Evolutionary conservation across 37 sponge, comb jelly and placozoan genomes (phyloP), one percentile per base, ranked within the genome.

Genomic region (Aplysina aerophoba): DNA sequence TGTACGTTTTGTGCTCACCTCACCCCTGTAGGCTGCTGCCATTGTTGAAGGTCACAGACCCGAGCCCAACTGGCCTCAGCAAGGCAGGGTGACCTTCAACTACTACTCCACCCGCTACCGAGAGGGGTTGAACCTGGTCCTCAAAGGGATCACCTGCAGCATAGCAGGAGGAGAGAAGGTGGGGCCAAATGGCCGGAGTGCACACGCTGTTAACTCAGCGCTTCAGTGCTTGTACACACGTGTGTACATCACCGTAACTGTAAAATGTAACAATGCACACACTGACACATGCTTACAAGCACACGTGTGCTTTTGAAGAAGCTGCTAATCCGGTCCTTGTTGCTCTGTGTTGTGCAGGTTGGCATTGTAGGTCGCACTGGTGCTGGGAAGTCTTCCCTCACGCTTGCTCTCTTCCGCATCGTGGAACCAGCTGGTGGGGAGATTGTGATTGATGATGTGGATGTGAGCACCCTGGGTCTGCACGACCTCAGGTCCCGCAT

Each of bases 351-450:
- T 44, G 50, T 44, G 21, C 79, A 96, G 97, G 83, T 97, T 83
- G 98, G 96, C 30, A 95, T 98, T 38, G 98, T 98, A 19, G 96
- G 98, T 40, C 82, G 96, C n/a, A 98, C 96, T 44, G 98, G 98
- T 58, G 98, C 98, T 65, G 98, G 98, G n/a, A 98, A 98, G 82
- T 92, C 96, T n/a, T 98, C 98, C 19, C 84, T 98, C 41, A 98
- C 96, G 36, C 88, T 98, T 53, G 92, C 94, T 37, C 89, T 97
- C 72, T 97, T 97, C 89, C 95, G 98, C 12, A 97, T 97, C 85
- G 85, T 97, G 80, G 96, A 97, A 87, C 78, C 94, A 67, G 96
- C 93, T 36, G 73, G 73, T 57, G 98, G 96, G 11, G 25, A 79
- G 57, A 95, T 97, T 58, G 59, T 85, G 17, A 90, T 97, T 83